Conservation (phyloP, 1,140 invertebrate species). For the Brachionus paranguensis region DNA sequence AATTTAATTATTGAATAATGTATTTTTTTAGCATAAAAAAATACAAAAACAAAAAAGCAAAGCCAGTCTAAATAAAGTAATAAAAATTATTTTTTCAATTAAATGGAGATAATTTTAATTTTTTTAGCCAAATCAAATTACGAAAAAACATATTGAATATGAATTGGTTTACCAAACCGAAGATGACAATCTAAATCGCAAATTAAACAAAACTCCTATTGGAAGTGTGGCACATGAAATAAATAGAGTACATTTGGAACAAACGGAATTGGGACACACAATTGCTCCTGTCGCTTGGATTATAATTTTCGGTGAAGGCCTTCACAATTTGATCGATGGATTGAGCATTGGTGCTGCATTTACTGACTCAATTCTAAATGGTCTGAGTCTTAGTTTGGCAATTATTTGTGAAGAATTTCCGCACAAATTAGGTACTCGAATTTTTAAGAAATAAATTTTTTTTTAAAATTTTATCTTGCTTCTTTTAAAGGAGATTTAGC, state of each 20-base stretch:
- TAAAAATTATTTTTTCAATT: background rate
- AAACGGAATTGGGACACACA: constrained; percentile 28
- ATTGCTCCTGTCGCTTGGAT: constrained; percentile 66
- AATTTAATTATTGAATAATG: background rate
- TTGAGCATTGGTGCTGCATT: constrained; percentile 68
- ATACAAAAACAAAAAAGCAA: background rate
- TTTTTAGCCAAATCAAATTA: background rate
- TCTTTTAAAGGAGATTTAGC: constrained; percentile 63
- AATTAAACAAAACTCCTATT: background rate
- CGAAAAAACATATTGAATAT: background rate
- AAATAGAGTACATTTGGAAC: background rate
- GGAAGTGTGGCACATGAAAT: background rate
- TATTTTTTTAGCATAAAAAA: background rate
- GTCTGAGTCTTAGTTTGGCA: constrained; percentile 64
- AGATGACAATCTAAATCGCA: background rate
- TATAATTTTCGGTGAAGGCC: constrained; percentile 68
- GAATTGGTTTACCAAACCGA: background rate
- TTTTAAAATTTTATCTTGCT: background rate
- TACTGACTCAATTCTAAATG: constrained; percentile 60
- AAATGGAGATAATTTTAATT: background rate
- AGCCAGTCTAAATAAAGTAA: background rate
- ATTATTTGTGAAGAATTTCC: constrained; percentile 68
- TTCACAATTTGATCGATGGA: constrained; percentile 70
- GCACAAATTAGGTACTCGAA: constrained; percentile 63
- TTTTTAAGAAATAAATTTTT: background rate